phyloP scores from a whole-genome alignment of 2,113 vertebrate species.

The Nanorana parkeri region DNA sequence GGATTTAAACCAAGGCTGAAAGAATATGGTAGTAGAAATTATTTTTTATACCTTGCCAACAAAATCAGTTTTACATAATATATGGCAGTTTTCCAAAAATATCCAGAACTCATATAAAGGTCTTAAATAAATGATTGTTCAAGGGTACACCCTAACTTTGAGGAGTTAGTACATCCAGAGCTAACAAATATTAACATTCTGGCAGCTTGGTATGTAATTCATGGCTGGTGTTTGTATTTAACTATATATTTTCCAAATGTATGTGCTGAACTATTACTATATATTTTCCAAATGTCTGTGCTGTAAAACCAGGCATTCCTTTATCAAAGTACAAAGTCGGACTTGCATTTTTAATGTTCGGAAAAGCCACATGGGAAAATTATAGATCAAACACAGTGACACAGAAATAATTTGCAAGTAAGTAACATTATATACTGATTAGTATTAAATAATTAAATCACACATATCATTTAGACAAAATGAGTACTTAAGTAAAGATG shows the following conservation, averaged over 20 bases:
- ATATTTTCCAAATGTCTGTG: no score
- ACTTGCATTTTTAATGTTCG: background rate
- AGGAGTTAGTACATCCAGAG: constrained; percentile 77
- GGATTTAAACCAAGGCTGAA: constrained; percentile 20
- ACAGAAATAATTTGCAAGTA: background rate
- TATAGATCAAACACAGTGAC: background rate
- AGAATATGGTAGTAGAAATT: constrained; percentile 26
- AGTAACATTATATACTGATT: background rate
- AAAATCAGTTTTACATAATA: constrained; percentile 63
- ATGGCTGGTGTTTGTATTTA: constrained; percentile 63
- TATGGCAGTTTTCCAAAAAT: constrained; percentile 65
- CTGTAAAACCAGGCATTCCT: background rate
- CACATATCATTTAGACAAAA: no score
- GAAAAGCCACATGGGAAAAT: background rate
- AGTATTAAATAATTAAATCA: no score
- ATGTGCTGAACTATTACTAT: constrained; percentile 27
- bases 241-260: constrained; percentile 8
- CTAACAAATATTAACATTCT: constrained; percentile 78
- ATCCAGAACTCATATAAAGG: constrained; percentile 69
- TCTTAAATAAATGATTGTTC: constrained; percentile 76
- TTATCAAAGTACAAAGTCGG: background rate
- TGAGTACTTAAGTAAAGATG: no score
- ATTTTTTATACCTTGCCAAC: constrained; percentile 59
- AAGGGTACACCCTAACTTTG: constrained; percentile 72
- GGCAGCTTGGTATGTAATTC: constrained; percentile 63